Base-by-base conservation (phyloP, 2,888 invertebrate genomes). In the Drosophila falleni region DNA sequence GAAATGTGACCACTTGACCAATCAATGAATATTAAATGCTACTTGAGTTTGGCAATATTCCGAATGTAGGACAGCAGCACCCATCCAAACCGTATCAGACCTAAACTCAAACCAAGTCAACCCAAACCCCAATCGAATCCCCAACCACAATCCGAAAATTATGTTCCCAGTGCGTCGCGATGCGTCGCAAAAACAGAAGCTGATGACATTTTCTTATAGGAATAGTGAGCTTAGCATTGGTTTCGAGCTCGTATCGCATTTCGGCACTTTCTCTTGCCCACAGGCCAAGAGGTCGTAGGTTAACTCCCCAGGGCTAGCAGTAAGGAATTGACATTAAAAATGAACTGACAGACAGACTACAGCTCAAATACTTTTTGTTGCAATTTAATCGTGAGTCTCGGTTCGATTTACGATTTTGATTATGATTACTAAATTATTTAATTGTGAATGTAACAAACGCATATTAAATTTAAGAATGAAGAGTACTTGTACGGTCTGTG, bases 1-100 rank as follows among this genome's bases (percentile, higher is more conserved):
- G 72, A 81, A 83, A 81, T 81, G 78, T 73, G 83, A 80, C 78
- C 70, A 81, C 86, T 87, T 80, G 80, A 80, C 74, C 78, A 76
- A 73, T 80, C 80, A 74, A 87, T 87, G 73, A 87, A 87, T 85
- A 80, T 80, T 72, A 79, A 63, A 85, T 87, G 64, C 49, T 31
- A 59, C 44, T 61, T 60, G 54, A 49, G 47, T 73, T 39, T 15
- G 47, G 19, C 59, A 79, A 67, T 74, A 68, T 61, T 59, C 39
- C 49, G 50, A 60, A 41, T 63, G 50, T 59, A 53, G n/a, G 54
- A 8, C 41, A 29, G 23, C 37, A 15, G 11, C 66, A 41, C 37
- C 54, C 33, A 51, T 37, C 33, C 44, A 13, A 13, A 19, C 15
- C 31, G 1, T 19, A 19, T 19, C 19, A 37, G 19, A 33, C 23